Conservation (phyloP, 1,140 invertebrate genomes). For the Scylla paramamosain region DNA sequence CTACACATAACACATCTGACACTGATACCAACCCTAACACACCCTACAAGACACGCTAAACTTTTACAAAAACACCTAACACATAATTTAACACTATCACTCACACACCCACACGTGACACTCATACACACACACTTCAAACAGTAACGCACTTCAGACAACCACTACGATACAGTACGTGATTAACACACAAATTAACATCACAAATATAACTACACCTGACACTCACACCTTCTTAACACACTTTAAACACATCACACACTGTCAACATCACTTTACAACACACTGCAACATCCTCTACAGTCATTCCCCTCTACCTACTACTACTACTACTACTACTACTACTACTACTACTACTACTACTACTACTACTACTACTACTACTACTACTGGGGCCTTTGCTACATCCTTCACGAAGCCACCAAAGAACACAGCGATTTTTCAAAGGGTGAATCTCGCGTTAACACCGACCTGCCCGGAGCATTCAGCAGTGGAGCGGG, state of each 20-base stretch:
- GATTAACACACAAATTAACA: too few species aligned
- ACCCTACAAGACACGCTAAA: too few species aligned
- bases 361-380: slow-evolving; percentile 23
- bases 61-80: too few species aligned
- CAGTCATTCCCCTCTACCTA: neutral
- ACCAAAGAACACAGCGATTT: slow-evolving; percentile 50
- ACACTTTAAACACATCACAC: neutral
- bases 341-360: slow-evolving; percentile 22
- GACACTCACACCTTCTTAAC: neutral
- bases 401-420: slow-evolving; percentile 28
- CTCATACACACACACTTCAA: too few species aligned
- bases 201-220: too few species aligned
- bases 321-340: neutral
- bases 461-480: slow-evolving; percentile 52
- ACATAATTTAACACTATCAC: too few species aligned
- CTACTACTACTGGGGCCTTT: neutral
- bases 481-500: slow-evolving; percentile 34
- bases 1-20: too few species aligned
- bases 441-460: slow-evolving; percentile 64
- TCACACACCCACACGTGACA: too few species aligned
- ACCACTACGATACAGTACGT: too few species aligned
- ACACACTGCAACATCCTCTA: neutral
- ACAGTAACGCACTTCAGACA: too few species aligned
- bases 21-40: too few species aligned
- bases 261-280: neutral